Conservation (phyloP, 2,888 invertebrate genomes). For the Aspidiotus rigidus region DNA sequence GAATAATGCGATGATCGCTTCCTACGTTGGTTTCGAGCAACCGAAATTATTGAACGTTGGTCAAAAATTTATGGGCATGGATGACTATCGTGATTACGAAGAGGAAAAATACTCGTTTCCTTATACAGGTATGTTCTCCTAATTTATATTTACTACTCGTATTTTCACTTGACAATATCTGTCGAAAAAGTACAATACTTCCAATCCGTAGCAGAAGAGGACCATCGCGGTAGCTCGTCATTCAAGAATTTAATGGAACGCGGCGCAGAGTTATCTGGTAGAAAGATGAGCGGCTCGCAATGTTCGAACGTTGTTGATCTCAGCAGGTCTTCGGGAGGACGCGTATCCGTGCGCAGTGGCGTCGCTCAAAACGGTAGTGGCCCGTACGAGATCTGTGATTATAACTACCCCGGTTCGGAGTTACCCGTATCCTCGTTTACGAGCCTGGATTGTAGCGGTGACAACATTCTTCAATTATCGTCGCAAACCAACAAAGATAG, state of each 20-base stretch:
- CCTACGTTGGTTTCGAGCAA: conserved; percentile 18
- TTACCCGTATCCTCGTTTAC: too few relatives aligned
- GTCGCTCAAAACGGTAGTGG: too few relatives aligned
- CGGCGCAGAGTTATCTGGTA: conserved; percentile 22
- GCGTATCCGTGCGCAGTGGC: conserved; percentile 25
- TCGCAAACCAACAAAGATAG: not conserved
- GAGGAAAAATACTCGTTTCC: conserved; percentile 73
- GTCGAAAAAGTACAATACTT: not conserved
- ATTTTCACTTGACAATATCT: not conserved
- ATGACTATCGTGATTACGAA: conserved; percentile 42
- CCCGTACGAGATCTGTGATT: too few relatives aligned
- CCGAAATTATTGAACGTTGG: conserved; percentile 14
- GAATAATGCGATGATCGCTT: conserved; percentile 32
- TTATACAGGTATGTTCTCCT: conserved; percentile 55
- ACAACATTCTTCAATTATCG: not conserved
- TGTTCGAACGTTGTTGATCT: conserved; percentile 18
- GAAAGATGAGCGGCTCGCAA: conserved; percentile 15
- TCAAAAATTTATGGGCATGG: conserved; percentile 8
- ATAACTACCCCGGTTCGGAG: too few relatives aligned
- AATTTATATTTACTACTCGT: not conserved
- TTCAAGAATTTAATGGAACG: conserved; percentile 23
- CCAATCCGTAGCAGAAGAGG: conserved; percentile 58
- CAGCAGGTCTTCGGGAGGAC: conserved; percentile 7
- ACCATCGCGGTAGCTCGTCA: conserved; percentile 49
- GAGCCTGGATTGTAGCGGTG: too few relatives aligned